Evolutionary conservation across 2,797 vertebrate genomes (phyloP), one percentile per base, ranked within the genome.

Genomic region (Champsocephalus esox): DNA sequence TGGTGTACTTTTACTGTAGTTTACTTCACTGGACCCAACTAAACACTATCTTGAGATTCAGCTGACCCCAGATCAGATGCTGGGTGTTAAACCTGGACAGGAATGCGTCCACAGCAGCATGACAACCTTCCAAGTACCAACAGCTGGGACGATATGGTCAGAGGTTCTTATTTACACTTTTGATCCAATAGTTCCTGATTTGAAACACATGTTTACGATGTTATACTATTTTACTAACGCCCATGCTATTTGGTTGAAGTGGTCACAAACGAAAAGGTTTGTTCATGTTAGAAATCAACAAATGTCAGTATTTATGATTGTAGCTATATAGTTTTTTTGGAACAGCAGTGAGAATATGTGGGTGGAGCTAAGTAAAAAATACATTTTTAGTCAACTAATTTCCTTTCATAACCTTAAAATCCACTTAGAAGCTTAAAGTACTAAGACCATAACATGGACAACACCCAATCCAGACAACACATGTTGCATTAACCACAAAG

Each of bases 1-100:
- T 43, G 50, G 56, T 74, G 32, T 28, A 54, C 28, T 76, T 56
- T 56, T 14, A 64, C 32, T 44, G 52, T 3, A 12, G 70, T 80
- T 66, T 73, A 67, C 28, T 70, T 66, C 2, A 70, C 64, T 43
- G 16, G n/a, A 49, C 4, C 28, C 28, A 28, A 5, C 45, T 16
- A 52, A 14, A 72, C 48, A 55, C 58, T 28, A 60, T 51, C 41
- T 38, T 19, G 3, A 38, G 38, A 12, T 41, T 50, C 43, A 13
- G 7, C 1, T 59, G 12, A 60, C 41, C 21, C 43, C 13, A 52
- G 34, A 28, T 32, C 19, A 5, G 10, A 3, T 12, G 21, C 44
- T 43, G 38, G 0, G 16, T 32, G 16, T 21, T 34, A 9, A 62
- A 64, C 46, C 19, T 17, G 11, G 34, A 59, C 46, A 13, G 28